These are phyloP conservation scores for Saguinus midas DNA, from an alignment of 2,113 vertebrate species.

Conservation along the genomic window DNA sequence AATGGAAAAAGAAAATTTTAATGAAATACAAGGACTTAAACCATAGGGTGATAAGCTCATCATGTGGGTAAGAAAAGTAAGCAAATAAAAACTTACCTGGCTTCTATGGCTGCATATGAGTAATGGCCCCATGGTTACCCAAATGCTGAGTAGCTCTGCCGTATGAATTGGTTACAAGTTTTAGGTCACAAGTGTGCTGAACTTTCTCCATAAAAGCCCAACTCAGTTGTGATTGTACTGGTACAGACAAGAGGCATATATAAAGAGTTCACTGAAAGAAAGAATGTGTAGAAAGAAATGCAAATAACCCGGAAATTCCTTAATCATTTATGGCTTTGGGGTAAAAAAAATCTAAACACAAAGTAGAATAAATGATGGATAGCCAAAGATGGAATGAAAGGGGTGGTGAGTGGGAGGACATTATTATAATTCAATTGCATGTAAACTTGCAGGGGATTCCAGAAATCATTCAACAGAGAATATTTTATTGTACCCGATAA, in stretches of 20 bases:
- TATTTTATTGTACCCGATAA: neutral
- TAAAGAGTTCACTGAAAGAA: neutral
- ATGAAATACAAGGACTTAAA: neutral
- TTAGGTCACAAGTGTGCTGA: neutral
- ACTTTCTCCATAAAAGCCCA: neutral
- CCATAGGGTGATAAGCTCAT: neutral
- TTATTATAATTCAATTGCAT: neutral
- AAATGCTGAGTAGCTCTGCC: neutral
- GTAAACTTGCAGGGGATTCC: neutral
- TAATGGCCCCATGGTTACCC: no score
- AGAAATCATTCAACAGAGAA: neutral
- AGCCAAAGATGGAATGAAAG: neutral
- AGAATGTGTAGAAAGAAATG: neutral
- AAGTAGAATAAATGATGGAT: neutral
- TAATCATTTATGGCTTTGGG: neutral
- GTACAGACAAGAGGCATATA: neutral
- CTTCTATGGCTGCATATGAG: neutral
- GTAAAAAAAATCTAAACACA: neutral
- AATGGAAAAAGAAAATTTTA: neutral
- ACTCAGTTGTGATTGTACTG: neutral
- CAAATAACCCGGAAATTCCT: neutral
- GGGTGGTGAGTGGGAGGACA: accelerated
- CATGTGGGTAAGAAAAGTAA: neutral
- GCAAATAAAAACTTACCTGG: neutral
- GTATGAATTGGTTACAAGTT: neutral